Base-by-base conservation (phyloP, 2,113 vertebrate species). In the Meles meles region DNA sequence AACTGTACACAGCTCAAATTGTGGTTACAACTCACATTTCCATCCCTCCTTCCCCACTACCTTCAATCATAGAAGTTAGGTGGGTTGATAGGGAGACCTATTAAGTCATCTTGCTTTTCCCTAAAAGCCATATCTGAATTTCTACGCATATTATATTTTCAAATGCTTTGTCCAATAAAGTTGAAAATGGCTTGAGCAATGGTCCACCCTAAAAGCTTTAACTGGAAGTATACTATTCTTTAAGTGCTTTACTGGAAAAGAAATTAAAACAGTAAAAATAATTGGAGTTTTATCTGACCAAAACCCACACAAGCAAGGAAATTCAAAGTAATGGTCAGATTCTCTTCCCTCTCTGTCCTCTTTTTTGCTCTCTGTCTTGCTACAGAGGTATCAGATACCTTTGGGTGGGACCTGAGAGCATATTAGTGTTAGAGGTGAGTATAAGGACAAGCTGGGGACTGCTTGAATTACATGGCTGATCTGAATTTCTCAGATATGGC, bases 171-270 rank as follows among this genome's bases (percentile, higher is more conserved):
- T 95, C 71, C 31, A 96, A 72, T 96, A 93, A 87, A 93, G 69
- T 57, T 96, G 76, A 84, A 94, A 97, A 97, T 95, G 52, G 31
- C 80, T 96, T 94, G 90, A 97, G 59, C 92, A 97, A 88, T 96
- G 20, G 44, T 82, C 23, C 49, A 95, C 57, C 65, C 27, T 97
- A 95, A 96, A 96, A 96, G 94, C 83, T 97, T 96, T 97, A 97
- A 95, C 93, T 97, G 90, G 96, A 97, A 98, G 37, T 76, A 69
- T 90, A 63, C 90, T 94, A 63, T 92, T 95, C 74, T 96, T 90
- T 85, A 96, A 96, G 95, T 20, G 61, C 59, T 98, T 97, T 97
- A 95, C 90, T 3, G 7, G 81, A 94, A 97, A 84, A 95, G 37
- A 96, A 95, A 82, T 95, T 97, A 95, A 96, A 89, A 44, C 52